Conservation (phyloP, 2,797 vertebrate species). For the Mus spretus region DNA sequence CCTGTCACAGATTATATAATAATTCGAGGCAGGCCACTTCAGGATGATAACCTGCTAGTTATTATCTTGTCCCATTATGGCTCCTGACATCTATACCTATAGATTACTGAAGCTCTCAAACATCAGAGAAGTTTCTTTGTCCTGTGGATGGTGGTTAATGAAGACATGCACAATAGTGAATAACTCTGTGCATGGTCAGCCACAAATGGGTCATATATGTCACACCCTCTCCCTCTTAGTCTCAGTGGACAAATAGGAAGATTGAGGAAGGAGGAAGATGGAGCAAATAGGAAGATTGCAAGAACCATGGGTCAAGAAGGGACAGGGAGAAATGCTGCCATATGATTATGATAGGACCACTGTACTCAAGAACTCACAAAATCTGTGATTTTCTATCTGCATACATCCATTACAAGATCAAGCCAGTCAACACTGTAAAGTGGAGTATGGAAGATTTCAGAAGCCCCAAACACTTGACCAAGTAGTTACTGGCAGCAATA, state of each 20-base stretch:
- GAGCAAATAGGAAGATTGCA: background rate
- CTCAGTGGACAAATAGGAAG: background rate
- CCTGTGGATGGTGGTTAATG: background rate
- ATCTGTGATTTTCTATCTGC: background rate
- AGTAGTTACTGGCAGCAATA: background rate
- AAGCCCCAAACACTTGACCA: background rate
- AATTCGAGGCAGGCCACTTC: too few species aligned
- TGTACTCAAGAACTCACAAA: background rate
- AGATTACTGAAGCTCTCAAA: background rate
- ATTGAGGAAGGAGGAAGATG: background rate
- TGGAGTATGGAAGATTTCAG: background rate
- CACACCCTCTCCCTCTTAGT: background rate
- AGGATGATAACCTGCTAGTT: too few species aligned
- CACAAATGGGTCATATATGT: background rate
- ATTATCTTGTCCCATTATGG: too few species aligned
- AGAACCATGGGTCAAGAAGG: background rate
- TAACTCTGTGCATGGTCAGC: background rate
- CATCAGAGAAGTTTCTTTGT: background rate
- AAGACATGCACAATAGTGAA: background rate
- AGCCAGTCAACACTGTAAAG: background rate
- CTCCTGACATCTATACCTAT: background rate
- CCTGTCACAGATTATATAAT: too few species aligned
- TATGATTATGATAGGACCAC: background rate
- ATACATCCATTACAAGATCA: background rate
- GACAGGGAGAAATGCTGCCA: background rate